Conservation (phyloP, 1,140 invertebrate species). For the Ostrea edulis region DNA sequence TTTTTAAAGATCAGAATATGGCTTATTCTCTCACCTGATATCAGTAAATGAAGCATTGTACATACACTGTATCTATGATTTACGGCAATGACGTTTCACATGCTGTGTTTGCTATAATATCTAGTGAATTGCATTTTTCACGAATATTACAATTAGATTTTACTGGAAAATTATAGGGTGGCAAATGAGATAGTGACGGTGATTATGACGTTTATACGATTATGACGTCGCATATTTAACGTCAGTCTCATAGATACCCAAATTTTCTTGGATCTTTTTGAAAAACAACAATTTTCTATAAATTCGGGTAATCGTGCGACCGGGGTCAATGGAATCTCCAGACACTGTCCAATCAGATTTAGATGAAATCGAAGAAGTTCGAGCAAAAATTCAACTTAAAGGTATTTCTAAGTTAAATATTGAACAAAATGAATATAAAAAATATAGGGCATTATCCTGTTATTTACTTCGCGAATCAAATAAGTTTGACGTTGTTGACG, state of each 20-base stretch:
- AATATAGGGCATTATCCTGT: too few relatives aligned
- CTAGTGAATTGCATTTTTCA: too few relatives aligned
- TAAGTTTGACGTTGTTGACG: too few relatives aligned
- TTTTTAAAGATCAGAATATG: too few relatives aligned
- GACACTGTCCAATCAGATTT: constrained; percentile 23
- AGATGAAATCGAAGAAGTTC: constrained; percentile 64
- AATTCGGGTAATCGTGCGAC: neutral
- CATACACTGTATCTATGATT: too few relatives aligned
- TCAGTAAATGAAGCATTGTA: too few relatives aligned
- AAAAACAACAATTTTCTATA: neutral
- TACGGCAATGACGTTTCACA: too few relatives aligned
- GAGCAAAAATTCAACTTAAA: constrained; percentile 66
- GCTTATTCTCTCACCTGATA: too few relatives aligned
- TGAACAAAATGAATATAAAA: neutral
- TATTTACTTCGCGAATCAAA: too few relatives aligned
- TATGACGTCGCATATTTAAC: constrained; percentile 4
- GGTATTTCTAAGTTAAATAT: constrained; percentile 47
- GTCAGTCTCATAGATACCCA: neutral
- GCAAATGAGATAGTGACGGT: neutral
- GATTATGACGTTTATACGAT: neutral
- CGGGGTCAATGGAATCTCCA: neutral
- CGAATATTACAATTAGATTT: too few relatives aligned
- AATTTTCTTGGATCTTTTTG: neutral
- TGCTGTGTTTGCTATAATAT: too few relatives aligned
- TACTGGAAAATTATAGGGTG: too few relatives aligned